These are phyloP conservation scores for Bubo scandiacus DNA, from an alignment of 2,113 vertebrate genomes.

Conservation along the genomic window DNA sequence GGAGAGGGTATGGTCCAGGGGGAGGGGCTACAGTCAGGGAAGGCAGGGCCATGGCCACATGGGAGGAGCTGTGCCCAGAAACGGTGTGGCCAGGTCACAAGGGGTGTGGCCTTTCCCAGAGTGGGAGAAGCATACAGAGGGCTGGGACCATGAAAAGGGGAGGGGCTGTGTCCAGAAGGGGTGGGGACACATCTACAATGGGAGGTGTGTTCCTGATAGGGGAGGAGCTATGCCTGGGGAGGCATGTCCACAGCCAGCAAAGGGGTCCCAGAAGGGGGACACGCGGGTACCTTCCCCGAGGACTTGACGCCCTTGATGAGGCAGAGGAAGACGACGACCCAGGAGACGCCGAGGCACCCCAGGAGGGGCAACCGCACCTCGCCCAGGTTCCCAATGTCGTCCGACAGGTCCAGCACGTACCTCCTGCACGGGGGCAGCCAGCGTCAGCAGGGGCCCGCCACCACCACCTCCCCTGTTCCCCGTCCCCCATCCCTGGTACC, in stretches of 20 bases:
- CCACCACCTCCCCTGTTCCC: background rate
- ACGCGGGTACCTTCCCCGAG: slow-evolving; percentile 88
- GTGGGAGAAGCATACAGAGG: background rate
- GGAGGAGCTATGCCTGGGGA: background rate
- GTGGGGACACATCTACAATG: accelerated
- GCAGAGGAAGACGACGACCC: slow-evolving; percentile 97
- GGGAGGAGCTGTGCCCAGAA: background rate
- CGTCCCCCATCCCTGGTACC: slow-evolving; percentile 65
- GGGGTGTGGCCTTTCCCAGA: background rate
- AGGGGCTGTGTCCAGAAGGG: background rate
- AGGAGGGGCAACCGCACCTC: slow-evolving; percentile 92
- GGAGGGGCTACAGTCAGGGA: background rate
- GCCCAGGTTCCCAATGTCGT: slow-evolving; percentile 93
- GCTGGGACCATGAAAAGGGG: background rate
- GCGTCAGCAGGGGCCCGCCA: accelerated
- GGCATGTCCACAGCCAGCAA: too few relatives aligned
- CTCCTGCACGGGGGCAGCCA: slow-evolving; percentile 66
- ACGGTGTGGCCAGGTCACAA: too few relatives aligned
- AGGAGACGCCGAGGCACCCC: slow-evolving; percentile 91
- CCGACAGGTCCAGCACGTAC: slow-evolving; percentile 90
- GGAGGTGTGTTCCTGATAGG: background rate
- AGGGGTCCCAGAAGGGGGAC: too few relatives aligned
- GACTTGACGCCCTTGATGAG: slow-evolving; percentile 97
- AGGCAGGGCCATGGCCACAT: background rate
- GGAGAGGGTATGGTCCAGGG: background rate